Base-by-base conservation (phyloP, 2,888 invertebrate species). In the Lasius fuliginosus region DNA sequence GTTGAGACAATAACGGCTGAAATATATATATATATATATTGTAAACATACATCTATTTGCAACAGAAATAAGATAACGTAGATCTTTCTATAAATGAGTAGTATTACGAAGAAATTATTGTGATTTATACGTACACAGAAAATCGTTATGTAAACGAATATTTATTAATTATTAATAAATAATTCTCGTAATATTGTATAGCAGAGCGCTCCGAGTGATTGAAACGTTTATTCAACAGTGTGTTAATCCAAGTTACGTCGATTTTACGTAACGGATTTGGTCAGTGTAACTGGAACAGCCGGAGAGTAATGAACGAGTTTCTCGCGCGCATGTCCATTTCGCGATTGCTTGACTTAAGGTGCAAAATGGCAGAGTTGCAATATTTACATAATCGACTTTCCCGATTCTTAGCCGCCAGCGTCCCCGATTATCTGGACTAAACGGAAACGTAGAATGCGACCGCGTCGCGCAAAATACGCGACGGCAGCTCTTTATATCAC, bases 301-400 rank as follows among this genome's bases (percentile, higher is more conserved):
- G 6, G 30, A 27, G 56, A 67, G 15, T 77, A 77, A 77, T 68
- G 68, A 77, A 77, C 68, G 56, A 77, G 77, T 58, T 68, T 77
- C 77, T 77, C 68, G 77, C 56, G 68, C 77, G 56, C 77, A 77
- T 23, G 68, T 77, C 58, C 77, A 68, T 77, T 77, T 77, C 58
- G 56, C 77, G 77, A 77, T 77, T 77, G 68, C 68, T 58, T 58
- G 77, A 58, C 77, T 77, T 77, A 67, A 77, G 68, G 77, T 42
- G 42, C 64, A 64, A 68, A 77, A 77, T 58, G 68, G 40, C 67
- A 56, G 30, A 58, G 42, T 40, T 23, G 27, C 18, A n/a, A 58
- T 77, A 77, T 77, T 77, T 77, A 68, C 77, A 77, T 77, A 77
- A 77, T 77, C 68, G 68, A 77, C 68, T 23, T 58, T 77, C 23